Conservation (phyloP, 2,888 invertebrate species). For the Bugulina stolonifera region DNA sequence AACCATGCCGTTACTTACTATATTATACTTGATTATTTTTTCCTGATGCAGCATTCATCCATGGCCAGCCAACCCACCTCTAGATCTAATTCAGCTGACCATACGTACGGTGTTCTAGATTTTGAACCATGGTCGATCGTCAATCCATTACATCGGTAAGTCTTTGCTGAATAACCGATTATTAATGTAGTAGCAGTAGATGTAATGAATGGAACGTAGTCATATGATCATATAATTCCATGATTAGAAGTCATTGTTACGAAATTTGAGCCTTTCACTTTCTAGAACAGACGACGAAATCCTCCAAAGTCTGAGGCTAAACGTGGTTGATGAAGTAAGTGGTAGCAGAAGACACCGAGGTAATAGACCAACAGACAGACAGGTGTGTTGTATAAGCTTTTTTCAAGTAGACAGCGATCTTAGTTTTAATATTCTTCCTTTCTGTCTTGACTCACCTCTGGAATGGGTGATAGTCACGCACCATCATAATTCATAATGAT, state of each 20-base stretch:
- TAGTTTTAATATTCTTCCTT: no score
- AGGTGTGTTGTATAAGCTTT: background rate
- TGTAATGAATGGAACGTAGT: no score
- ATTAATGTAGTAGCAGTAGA: no score
- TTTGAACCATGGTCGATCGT: background rate
- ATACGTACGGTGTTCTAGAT: background rate
- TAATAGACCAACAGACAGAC: background rate
- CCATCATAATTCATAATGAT: no score
- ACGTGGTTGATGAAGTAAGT: background rate
- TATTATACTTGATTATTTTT: no score
- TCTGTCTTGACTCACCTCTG: no score
- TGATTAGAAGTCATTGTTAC: no score
- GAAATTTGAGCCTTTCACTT: no score
- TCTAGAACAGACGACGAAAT: background rate
- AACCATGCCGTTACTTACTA: no score
- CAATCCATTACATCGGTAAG: background rate
- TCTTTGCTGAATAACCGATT: background rate
- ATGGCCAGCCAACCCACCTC: background rate
- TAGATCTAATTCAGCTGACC: background rate
- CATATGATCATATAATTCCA: no score
- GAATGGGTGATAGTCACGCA: background rate
- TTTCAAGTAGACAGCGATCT: background rate
- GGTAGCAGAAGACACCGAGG: background rate
- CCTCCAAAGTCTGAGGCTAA: background rate
- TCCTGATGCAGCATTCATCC: background rate